Conservation (phyloP, 1,140 invertebrate genomes). For the Pachyrhynchus sulphureomaculatus region DNA sequence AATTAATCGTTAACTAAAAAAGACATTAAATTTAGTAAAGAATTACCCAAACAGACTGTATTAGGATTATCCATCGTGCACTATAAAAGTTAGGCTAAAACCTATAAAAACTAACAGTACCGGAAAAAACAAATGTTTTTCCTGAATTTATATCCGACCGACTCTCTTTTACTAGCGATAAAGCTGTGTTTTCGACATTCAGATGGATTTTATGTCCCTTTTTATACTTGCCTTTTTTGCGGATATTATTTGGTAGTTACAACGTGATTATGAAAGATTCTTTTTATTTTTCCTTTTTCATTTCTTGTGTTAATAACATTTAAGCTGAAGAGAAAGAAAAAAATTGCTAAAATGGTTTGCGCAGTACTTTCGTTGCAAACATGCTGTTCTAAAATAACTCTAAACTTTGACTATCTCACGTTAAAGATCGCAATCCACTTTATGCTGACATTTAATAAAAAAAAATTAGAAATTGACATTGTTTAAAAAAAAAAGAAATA, state of each 20-base stretch:
- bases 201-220: constrained; percentile 2
- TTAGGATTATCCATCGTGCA: neutral
- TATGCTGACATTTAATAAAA: too few relatives aligned
- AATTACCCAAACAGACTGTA: neutral
- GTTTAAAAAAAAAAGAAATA: too few relatives aligned
- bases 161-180: constrained; percentile 14
- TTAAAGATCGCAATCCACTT: too few relatives aligned
- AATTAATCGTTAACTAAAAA: too few relatives aligned
- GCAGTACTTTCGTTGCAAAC: too few relatives aligned
- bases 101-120: constrained; percentile 8
- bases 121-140: constrained; percentile 15
- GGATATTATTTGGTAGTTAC: constrained; percentile 2
- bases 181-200: constrained; percentile 10
- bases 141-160: constrained; percentile 8
- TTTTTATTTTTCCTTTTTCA: neutral
- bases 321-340: too few relatives aligned
- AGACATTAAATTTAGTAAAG: constrained; percentile 1
- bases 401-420: too few relatives aligned
- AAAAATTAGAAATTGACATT: too few relatives aligned
- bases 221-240: neutral
- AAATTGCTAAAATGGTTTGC: too few relatives aligned
- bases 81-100: neutral
- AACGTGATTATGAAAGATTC: neutral
- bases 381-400: too few relatives aligned
- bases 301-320: too few relatives aligned